phyloP scores from a whole-genome alignment of 2,888 invertebrate genomes.

The Hymenopus coronatus region DNA sequence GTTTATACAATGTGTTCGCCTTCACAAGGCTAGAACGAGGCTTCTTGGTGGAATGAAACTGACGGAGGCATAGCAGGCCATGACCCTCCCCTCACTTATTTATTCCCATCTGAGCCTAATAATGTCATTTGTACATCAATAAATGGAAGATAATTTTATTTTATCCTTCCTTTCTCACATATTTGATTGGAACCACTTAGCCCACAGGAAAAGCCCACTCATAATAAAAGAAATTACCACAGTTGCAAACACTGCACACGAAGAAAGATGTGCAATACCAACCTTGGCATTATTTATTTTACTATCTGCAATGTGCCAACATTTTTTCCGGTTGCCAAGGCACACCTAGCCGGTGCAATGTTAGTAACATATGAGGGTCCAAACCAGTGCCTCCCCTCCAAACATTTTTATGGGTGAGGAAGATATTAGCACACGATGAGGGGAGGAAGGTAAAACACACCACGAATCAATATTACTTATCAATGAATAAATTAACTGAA shows the following conservation, averaged over 20 bases:
- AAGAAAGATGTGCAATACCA: slow-evolving; percentile 14
- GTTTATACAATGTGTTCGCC: background rate
- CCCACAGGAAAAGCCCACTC: background rate
- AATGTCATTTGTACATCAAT: background rate
- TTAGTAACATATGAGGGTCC: background rate
- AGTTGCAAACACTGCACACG: slow-evolving; percentile 14
- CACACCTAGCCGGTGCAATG: slow-evolving; percentile 14
- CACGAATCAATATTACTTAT: too few relatives aligned
- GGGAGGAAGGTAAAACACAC: background rate
- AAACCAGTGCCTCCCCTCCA: background rate
- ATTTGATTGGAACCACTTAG: slow-evolving; percentile 1
- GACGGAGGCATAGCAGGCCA: background rate
- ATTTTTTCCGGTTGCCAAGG: background rate
- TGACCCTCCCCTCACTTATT: background rate
- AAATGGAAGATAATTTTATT: background rate
- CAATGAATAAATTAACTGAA: too few relatives aligned
- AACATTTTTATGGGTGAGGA: background rate
- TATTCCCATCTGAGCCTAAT: background rate
- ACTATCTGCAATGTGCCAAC: background rate
- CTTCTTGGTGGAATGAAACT: background rate
- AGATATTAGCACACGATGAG: background rate
- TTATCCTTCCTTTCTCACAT: background rate
- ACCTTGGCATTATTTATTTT: background rate
- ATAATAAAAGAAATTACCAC: background rate
- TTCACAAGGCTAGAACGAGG: background rate